Conservation (phyloP, 1,140 invertebrate species). For the Tyrophagus putrescentiae region DNA sequence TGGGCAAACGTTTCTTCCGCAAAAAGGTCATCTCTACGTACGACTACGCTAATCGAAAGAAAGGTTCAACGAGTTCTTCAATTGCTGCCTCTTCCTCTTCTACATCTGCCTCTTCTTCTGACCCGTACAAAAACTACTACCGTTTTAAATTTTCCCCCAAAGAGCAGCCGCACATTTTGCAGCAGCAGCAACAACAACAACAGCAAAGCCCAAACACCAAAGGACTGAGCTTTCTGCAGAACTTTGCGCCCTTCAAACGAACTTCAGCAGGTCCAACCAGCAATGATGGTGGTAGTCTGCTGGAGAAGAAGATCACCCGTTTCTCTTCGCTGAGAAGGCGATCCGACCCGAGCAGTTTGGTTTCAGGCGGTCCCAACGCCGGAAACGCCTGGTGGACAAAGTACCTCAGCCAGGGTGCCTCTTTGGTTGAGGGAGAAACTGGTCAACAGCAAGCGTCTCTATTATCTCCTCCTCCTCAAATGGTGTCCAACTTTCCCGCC, state of each 20-base stretch:
- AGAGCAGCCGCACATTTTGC: too few relatives aligned
- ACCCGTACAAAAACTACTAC: not conserved
- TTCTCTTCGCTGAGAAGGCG: not conserved
- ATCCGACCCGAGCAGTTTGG: slow-evolving; percentile 1
- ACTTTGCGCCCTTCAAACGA: not conserved
- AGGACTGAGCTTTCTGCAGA: not conserved
- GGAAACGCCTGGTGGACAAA: slow-evolving; percentile 1
- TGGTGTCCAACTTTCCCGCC: too few relatives aligned
- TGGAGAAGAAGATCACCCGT: not conserved
- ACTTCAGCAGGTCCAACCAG: not conserved
- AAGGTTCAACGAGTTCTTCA: not conserved
- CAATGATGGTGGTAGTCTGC: too few relatives aligned
- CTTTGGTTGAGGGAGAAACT: too few relatives aligned
- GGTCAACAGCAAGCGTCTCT: too few relatives aligned
- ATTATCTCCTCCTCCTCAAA: too few relatives aligned
- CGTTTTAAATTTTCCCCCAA: slow-evolving; percentile 5
- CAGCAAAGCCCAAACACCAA: not conserved
- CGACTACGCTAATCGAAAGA: not conserved
- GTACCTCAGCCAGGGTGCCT: not conserved
- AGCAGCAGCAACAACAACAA: too few relatives aligned
- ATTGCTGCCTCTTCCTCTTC: too few relatives aligned
- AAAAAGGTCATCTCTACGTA: not conserved
- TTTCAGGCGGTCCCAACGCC: not conserved
- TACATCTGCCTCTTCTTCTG: not conserved
- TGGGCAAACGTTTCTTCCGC: slow-evolving; percentile 5